phyloP scores from a whole-genome alignment of 2,888 invertebrate species.

The Tenthredo distinguenda region DNA sequence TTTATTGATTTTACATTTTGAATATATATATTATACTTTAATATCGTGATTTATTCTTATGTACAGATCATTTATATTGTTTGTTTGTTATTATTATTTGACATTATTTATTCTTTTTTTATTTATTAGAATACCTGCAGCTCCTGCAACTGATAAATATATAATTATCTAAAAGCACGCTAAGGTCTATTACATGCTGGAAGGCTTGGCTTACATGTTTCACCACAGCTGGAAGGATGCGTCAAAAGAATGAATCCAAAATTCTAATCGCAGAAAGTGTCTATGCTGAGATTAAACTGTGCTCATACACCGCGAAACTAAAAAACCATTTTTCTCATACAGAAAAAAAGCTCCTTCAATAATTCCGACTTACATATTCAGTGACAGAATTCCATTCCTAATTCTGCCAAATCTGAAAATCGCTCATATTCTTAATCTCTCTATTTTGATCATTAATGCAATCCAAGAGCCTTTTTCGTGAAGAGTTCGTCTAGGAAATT shows the following conservation, averaged over 20 bases:
- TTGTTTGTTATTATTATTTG: neutral
- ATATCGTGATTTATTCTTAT: constrained; percentile 21
- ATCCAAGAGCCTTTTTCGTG: neutral
- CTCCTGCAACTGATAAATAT: constrained; percentile 33
- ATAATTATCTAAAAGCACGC: constrained; percentile 32
- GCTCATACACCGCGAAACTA: neutral
- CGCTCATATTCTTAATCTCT: neutral
- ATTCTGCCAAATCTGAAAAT: neutral
- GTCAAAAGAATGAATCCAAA: constrained; percentile 28
- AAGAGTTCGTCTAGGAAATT: neutral
- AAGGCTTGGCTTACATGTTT: constrained; percentile 28
- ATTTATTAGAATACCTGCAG: constrained; percentile 20
- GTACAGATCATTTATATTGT: constrained; percentile 36
- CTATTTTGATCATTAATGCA: neutral
- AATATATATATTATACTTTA: neutral
- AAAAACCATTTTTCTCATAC: neutral
- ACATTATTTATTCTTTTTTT: constrained; percentile 13
- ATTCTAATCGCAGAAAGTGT: neutral
- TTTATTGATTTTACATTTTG: constrained; percentile 30
- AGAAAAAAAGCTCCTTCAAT: neutral
- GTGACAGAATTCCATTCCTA: neutral
- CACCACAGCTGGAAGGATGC: constrained; percentile 23
- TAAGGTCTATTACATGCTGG: constrained; percentile 33
- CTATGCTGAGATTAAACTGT: neutral
- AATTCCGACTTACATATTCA: neutral